phyloP scores from a whole-genome alignment of 1,140 invertebrate species.

The Leptopilina clavipes region DNA sequence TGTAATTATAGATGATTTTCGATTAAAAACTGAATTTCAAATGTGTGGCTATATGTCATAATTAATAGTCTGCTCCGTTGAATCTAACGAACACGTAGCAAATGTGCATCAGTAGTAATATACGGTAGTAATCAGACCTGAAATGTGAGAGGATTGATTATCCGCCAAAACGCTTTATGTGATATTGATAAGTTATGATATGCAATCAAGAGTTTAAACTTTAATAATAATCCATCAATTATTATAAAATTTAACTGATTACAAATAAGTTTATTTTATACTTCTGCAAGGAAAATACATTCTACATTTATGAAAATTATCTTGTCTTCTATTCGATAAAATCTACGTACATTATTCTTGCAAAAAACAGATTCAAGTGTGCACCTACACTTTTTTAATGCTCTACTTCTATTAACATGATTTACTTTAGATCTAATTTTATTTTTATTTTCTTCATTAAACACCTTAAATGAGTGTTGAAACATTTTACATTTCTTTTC shows the following conservation, averaged over 20 bases:
- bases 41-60: background rate
- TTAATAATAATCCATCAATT: background rate
- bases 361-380: background rate
- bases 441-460: slow-evolving; percentile 2
- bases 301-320: too few relatives aligned
- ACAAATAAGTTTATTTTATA: too few relatives aligned
- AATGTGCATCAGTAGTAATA: slow-evolving; percentile 5
- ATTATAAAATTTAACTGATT: too few relatives aligned
- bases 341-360: background rate
- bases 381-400: background rate
- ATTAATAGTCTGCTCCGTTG: slow-evolving; percentile 1
- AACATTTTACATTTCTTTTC: background rate
- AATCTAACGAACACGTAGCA: background rate
- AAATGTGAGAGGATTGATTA: background rate
- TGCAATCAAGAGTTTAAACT: background rate
- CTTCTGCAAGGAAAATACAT: too few relatives aligned
- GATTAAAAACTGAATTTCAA: background rate
- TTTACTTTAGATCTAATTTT: too few relatives aligned
- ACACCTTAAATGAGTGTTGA: background rate
- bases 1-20: background rate
- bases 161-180: background rate
- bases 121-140: background rate
- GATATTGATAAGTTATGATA: background rate
- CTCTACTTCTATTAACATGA: background rate
- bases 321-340: too few relatives aligned